Evolutionary conservation across 2,888 invertebrate genomes (phyloP).

Genomic region (Caenorhabditis virilis): DNA sequence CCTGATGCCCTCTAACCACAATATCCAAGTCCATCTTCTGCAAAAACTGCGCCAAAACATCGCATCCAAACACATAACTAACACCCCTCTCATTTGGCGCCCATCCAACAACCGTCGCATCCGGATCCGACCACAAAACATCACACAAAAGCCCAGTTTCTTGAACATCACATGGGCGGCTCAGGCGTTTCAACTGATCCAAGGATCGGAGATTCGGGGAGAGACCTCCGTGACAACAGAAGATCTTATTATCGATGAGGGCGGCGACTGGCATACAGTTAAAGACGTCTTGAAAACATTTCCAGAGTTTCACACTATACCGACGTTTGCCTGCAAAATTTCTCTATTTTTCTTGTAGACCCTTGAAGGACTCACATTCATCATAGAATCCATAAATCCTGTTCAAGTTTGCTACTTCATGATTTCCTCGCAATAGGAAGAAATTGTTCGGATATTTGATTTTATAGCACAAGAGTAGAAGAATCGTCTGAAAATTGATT

Average conservation of each 20-base stretch:
- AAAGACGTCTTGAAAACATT: constrained; percentile 67
- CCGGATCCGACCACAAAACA: constrained; percentile 66
- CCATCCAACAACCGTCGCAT: constrained; percentile 62
- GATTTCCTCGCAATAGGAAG: constrained; percentile 66
- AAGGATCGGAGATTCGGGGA: constrained; percentile 63
- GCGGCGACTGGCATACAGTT: constrained; percentile 67
- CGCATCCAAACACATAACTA: constrained; percentile 64
- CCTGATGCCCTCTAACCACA: constrained; percentile 65
- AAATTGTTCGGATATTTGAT: constrained; percentile 67
- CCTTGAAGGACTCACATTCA: constrained; percentile 55
- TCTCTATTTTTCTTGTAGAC: background rate
- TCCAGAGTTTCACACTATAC: constrained; percentile 63
- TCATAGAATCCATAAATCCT: constrained; percentile 67
- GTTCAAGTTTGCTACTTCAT: constrained; percentile 65
- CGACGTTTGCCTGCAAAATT: constrained; percentile 58
- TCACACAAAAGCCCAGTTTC: constrained; percentile 65
- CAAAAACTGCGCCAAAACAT: constrained; percentile 62
- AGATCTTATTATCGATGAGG: constrained; percentile 64
- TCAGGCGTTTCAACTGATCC: constrained; percentile 62
- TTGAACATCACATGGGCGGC: constrained; percentile 65
- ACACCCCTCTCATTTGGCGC: constrained; percentile 66
- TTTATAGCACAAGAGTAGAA: constrained; percentile 66
- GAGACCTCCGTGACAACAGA: constrained; percentile 65
- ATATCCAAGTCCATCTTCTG: constrained; percentile 67
- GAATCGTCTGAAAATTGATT: constrained; percentile 61